Evolutionary conservation across 2,888 invertebrate genomes (phyloP).

Genomic region (Sicus ferrugineus): DNA sequence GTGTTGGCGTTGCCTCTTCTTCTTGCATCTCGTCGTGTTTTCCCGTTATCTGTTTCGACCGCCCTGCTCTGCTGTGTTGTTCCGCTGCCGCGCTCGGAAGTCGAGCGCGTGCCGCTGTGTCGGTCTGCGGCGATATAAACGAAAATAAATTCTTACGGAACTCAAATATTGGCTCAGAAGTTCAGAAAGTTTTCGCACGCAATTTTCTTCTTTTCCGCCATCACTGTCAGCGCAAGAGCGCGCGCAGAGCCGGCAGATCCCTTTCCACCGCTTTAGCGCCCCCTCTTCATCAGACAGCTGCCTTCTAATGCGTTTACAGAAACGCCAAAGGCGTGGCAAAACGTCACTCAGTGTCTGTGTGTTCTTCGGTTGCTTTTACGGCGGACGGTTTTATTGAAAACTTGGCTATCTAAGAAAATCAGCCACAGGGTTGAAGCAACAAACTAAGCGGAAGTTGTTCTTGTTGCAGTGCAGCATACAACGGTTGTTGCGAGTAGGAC

Average conservation of each 20-base stretch:
- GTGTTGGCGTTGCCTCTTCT: not conserved
- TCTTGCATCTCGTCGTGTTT: not conserved
- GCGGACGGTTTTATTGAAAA: too few relatives aligned
- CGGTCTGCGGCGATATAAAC: constrained; percentile 12
- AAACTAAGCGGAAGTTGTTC: too few relatives aligned
- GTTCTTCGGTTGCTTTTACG: too few relatives aligned
- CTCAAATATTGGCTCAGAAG: constrained; percentile 61
- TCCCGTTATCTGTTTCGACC: not conserved
- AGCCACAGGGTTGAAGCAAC: too few relatives aligned
- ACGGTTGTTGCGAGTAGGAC: too few relatives aligned
- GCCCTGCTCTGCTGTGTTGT: not conserved
- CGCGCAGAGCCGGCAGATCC: too few relatives aligned
- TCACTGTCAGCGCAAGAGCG: not conserved
- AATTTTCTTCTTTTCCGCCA: constrained; percentile 47
- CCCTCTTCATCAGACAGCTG: too few relatives aligned
- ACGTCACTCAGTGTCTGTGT: too few relatives aligned
- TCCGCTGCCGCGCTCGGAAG: not conserved
- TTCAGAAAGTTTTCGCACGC: constrained; percentile 58
- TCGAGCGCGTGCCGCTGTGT: constrained; percentile 13
- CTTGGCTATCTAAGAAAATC: too few relatives aligned
- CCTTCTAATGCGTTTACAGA: too few relatives aligned
- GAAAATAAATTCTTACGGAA: constrained; percentile 49
- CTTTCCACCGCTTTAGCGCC: not conserved
- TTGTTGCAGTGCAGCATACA: too few relatives aligned
- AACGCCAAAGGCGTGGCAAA: too few relatives aligned